These are phyloP conservation scores for Macrostomum lignano DNA, from an alignment of 1,140 invertebrate genomes.

Conservation along the genomic window DNA sequence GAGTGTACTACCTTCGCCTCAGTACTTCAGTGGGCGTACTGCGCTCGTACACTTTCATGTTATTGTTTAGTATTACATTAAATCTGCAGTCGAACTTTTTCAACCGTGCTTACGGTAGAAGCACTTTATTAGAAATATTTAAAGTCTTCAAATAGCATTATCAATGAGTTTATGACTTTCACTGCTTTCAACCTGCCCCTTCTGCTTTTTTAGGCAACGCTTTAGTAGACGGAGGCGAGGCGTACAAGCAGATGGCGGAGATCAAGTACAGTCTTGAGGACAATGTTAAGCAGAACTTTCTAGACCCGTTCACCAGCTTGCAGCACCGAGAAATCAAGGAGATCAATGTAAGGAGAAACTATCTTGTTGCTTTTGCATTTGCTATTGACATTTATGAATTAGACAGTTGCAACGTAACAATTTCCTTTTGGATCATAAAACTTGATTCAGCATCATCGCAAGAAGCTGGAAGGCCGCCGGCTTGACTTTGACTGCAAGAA, in stretches of 20 bases:
- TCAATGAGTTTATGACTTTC: neutral
- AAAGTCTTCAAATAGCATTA: neutral
- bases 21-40: too few species aligned
- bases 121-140: too few species aligned
- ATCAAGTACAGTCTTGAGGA: constrained; percentile 95
- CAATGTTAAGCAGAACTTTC: constrained; percentile 94
- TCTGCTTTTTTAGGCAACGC: constrained; percentile 37
- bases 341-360: constrained; percentile 61
- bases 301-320: constrained; percentile 80
- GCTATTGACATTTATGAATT: constrained; percentile 4
- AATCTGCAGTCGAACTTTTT: too few species aligned
- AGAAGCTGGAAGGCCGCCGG: constrained; percentile 74
- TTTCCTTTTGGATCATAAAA: constrained; percentile 6
- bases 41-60: too few species aligned
- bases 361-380: constrained; percentile 3
- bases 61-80: too few species aligned
- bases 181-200: neutral
- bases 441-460: constrained; percentile 60
- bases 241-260: constrained; percentile 86
- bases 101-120: too few species aligned
- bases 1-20: too few species aligned
- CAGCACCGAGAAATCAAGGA: constrained; percentile 94
- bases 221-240: constrained; percentile 71
- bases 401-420: constrained; percentile 3
- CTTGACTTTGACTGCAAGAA: constrained; percentile 88